Evolutionary conservation across 1,140 invertebrate genomes (phyloP).

Genomic region (Diabrotica undecimpunctata): DNA sequence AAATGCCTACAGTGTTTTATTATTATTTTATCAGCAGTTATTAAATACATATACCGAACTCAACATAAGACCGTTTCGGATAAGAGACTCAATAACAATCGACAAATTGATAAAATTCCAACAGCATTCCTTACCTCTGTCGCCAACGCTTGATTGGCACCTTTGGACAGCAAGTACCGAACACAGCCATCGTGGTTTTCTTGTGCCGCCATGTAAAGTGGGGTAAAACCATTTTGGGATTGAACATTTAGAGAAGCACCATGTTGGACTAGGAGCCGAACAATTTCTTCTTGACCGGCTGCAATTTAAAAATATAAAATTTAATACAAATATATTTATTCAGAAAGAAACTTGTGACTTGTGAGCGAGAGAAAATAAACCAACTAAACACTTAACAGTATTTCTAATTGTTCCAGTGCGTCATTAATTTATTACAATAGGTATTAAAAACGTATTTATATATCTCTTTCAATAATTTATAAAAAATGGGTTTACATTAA

Average conservation of each 20-base stretch:
- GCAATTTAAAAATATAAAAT: conserved; percentile 33
- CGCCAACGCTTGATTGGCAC: conserved; percentile 93
- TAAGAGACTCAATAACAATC: too few relatives aligned
- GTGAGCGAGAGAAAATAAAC: too few relatives aligned
- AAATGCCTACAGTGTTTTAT: too few relatives aligned
- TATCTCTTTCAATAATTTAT: too few relatives aligned
- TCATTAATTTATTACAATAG: too few relatives aligned
- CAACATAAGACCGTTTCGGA: too few relatives aligned
- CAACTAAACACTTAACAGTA: too few relatives aligned
- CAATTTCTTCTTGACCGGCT: conserved; percentile 94
- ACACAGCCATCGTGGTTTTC: conserved; percentile 97
- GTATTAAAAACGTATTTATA: too few relatives aligned
- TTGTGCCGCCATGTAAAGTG: conserved; percentile 98
- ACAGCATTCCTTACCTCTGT: conserved; percentile 72
- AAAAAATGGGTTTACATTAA: too few relatives aligned
- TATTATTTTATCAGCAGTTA: too few relatives aligned
- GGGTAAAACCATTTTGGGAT: conserved; percentile 96
- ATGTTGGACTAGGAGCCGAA: conserved; percentile 81
- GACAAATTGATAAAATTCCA: background rate
- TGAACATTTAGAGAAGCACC: conserved; percentile 95
- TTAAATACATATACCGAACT: too few relatives aligned
- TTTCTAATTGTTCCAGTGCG: too few relatives aligned
- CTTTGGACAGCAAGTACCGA: conserved; percentile 85
- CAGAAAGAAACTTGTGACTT: conserved; percentile 57
- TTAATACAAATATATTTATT: conserved; percentile 50